Evolutionary conservation across 2,113 vertebrate genomes (phyloP).

Genomic region (Indri indri): DNA sequence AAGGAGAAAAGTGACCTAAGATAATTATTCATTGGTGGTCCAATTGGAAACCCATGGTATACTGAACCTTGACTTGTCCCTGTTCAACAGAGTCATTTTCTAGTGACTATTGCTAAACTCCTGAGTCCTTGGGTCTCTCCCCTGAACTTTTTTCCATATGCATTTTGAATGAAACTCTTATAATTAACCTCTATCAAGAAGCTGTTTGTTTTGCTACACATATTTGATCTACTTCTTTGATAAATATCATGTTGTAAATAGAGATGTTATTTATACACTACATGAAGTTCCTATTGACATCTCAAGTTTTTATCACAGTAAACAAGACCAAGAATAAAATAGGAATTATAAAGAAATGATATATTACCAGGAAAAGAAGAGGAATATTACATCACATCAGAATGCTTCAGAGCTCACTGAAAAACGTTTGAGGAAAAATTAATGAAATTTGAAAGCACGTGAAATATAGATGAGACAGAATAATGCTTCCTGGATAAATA

Average conservation of each 20-base stretch:
- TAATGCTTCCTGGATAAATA: constrained; percentile 47
- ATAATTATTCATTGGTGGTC: not conserved
- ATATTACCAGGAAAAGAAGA: not conserved
- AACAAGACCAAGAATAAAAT: not conserved
- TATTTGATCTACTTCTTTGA: not conserved
- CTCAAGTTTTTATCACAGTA: not conserved
- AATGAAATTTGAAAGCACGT: constrained; percentile 19
- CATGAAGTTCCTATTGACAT: not conserved
- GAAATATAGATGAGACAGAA: constrained; percentile 58
- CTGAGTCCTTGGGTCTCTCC: not conserved
- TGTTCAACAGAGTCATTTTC: not conserved
- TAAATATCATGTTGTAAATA: not conserved
- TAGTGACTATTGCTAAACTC: not conserved
- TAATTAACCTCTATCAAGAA: not conserved
- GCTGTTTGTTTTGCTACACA: not conserved
- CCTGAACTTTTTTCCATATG: not conserved
- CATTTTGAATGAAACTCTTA: not conserved
- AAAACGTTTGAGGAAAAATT: constrained; percentile 42
- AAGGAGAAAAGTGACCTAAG: not conserved
- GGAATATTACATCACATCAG: not conserved
- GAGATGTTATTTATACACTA: not conserved
- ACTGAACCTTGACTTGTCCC: not conserved
- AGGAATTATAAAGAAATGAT: not conserved
- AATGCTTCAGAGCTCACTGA: not conserved
- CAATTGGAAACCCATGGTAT: not conserved